A percentile compares a stretch with the other conserved stretches of the same genome.
Evolutionary conservation across 2,797 vertebrate species (phyloP).

Genomic region (Synaphobranchus kaupii): DNA sequence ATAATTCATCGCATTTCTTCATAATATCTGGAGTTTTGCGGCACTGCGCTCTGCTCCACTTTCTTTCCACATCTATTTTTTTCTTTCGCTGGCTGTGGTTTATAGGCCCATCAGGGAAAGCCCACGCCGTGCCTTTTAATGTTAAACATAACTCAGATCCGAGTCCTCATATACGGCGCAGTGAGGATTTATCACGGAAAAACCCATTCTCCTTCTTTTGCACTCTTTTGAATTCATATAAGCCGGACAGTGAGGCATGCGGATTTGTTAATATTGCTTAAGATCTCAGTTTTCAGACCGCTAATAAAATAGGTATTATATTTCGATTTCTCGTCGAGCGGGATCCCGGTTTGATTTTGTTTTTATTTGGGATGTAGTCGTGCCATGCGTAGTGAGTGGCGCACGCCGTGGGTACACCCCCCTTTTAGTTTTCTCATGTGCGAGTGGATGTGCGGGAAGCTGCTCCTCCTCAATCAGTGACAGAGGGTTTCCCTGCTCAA

Average conservation of each 20-base stretch:
- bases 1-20: conserved; percentile 31
- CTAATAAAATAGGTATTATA: neutral
- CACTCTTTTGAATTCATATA: neutral
- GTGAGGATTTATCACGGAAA: neutral
- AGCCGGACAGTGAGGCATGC: neutral
- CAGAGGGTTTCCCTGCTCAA: neutral
- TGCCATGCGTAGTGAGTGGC: neutral
- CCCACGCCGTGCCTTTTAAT: conserved; percentile 1
- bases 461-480: neutral
- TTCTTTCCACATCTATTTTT: conserved; percentile 18
- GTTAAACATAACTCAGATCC: neutral
- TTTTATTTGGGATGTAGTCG: neutral
- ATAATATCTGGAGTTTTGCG: conserved; percentile 20
- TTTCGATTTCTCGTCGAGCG: neutral
- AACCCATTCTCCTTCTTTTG: neutral
- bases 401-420: neutral
- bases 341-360: neutral
- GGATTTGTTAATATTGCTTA: neutral
- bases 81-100: neutral
- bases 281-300: neutral
- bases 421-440: neutral
- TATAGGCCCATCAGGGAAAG: neutral
- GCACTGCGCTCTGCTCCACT: neutral
- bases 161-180: neutral
- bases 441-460: neutral